phyloP scores from a whole-genome alignment of 2,113 vertebrate genomes.

The Panthera uncia region DNA sequence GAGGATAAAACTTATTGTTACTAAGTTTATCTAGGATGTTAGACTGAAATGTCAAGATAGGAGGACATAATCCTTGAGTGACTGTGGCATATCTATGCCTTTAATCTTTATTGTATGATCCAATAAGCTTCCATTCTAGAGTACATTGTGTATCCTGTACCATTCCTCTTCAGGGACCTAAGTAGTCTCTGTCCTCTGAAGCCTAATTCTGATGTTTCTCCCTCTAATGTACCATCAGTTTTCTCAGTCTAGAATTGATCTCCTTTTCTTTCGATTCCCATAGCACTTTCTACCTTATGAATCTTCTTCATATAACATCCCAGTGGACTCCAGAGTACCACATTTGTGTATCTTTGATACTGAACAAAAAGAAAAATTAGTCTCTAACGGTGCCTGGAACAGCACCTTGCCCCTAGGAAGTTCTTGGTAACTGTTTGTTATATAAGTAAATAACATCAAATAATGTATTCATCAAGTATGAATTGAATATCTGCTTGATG shows the following conservation, averaged over 20 bases:
- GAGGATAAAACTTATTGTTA: not conserved
- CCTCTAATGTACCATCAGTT: slow-evolving; percentile 1
- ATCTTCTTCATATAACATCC: slow-evolving; percentile 7
- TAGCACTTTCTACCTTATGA: slow-evolving; percentile 11
- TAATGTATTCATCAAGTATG: slow-evolving; percentile 36
- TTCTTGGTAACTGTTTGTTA: slow-evolving; percentile 51
- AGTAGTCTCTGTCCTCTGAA: slow-evolving; percentile 51
- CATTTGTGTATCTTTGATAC: not conserved
- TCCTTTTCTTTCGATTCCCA: slow-evolving; percentile 14
- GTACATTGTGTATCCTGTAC: not conserved
- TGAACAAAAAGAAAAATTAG: slow-evolving; percentile 22
- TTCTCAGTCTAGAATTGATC: slow-evolving; percentile 40
- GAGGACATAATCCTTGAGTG: slow-evolving; percentile 2
- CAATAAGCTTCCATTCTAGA: slow-evolving; percentile 19
- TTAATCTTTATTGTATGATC: not conserved
- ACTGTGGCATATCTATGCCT: not conserved
- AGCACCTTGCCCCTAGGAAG: slow-evolving; percentile 9
- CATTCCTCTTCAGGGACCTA: not conserved
- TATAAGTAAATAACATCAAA: slow-evolving; percentile 39
- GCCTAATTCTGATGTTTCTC: slow-evolving; percentile 37
- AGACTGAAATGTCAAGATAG: slow-evolving; percentile 22
- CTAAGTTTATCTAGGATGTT: slow-evolving; percentile 6
- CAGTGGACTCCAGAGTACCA: not conserved
- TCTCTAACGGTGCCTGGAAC: not conserved
- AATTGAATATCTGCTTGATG: slow-evolving; percentile 34